Conservation (phyloP, 2,113 vertebrate species). For the Eidolon helvum region DNA sequence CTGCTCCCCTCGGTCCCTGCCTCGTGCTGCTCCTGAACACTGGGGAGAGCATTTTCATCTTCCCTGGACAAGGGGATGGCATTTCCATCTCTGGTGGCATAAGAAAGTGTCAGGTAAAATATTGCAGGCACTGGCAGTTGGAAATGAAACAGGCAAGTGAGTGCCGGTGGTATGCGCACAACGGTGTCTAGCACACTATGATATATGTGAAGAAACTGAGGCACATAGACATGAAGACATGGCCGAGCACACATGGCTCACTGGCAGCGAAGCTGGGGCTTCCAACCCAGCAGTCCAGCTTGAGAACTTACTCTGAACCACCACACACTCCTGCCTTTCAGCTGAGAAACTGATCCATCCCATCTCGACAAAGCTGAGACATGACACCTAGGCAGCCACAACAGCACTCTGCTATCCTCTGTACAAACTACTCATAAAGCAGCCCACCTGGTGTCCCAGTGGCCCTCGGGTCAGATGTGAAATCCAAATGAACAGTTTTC, state of each 20-base stretch:
- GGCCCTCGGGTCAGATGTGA: neutral
- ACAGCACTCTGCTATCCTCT: neutral
- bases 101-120: neutral
- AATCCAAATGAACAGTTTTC: neutral
- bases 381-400: neutral
- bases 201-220: neutral
- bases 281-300: neutral
- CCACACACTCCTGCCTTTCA: neutral
- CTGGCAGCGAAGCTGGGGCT: neutral
- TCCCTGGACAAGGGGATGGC: neutral
- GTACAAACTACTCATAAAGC: neutral
- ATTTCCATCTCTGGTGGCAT: neutral
- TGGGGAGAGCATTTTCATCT: neutral
- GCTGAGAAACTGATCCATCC: neutral
- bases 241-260: neutral
- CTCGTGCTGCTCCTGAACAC: too few species aligned
- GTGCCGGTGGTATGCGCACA: neutral
- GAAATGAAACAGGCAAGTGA: neutral
- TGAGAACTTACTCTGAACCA: neutral
- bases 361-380: neutral
- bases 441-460: neutral
- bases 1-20: neutral
- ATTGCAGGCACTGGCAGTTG: neutral
- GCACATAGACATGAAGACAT: neutral
- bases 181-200: rapidly evolving